These are phyloP conservation scores for Cerceris rybyensis DNA, from an alignment of 2,888 invertebrate genomes.

Conservation along the genomic window DNA sequence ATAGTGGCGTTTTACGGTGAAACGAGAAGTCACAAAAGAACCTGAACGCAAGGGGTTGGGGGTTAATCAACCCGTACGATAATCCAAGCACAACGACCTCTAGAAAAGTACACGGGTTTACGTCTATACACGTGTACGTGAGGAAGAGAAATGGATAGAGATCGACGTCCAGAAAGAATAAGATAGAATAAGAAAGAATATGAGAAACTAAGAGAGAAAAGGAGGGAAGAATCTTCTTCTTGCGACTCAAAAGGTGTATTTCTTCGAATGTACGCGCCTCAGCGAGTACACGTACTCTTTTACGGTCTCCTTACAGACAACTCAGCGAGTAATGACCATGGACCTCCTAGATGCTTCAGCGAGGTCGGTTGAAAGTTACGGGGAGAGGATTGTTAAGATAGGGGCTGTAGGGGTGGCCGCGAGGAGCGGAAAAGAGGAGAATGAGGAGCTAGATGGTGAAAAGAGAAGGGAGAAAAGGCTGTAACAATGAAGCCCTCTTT, in stretches of 20 bases:
- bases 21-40: conserved; percentile 35
- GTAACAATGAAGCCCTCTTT: conserved; percentile 70
- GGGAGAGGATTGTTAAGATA: conserved; percentile 50
- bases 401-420: background rate
- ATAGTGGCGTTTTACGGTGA: conserved; percentile 15
- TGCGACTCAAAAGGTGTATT: conserved; percentile 30
- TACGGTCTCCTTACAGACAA: conserved; percentile 52
- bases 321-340: conserved; percentile 54
- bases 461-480: conserved; percentile 19
- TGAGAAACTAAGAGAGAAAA: no score
- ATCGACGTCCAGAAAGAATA: no score
- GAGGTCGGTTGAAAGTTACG: conserved; percentile 49
- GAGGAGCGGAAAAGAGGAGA: conserved; percentile 18
- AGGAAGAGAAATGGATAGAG: background rate
- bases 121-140: background rate
- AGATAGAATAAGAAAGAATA: no score
- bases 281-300: conserved; percentile 28
- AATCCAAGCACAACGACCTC: conserved; percentile 27
- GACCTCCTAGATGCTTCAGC: conserved; percentile 38
- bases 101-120: background rate
- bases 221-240: background rate
- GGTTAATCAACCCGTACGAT: conserved; percentile 49
- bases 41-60: conserved; percentile 2
- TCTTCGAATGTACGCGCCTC: conserved; percentile 26
- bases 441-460: conserved; percentile 3